Conservation (phyloP, 2,113 vertebrate species). For the Willisornis vidua region DNA sequence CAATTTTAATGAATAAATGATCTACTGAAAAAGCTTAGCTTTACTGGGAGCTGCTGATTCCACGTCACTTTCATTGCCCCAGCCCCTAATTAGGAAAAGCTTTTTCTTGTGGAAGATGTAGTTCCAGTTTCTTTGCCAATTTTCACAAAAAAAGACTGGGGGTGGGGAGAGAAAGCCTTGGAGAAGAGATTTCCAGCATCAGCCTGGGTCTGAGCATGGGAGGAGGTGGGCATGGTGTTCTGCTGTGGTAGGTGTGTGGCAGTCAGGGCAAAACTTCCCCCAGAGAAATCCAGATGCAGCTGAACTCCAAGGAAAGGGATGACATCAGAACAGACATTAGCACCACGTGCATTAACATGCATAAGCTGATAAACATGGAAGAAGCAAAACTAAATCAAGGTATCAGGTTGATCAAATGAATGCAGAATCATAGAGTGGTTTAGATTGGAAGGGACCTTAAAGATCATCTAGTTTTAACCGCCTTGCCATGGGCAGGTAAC, state of each 20-base stretch:
- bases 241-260: fast-evolving
- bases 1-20: not conserved
- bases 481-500: fast-evolving
- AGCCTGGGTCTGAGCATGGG: fast-evolving
- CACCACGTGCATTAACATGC: too few species aligned
- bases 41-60: not conserved
- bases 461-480: not conserved
- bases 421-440: not conserved
- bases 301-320: not conserved
- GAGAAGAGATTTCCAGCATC: not conserved
- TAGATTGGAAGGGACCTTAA: not conserved
- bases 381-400: not conserved
- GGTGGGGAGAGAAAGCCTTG: not conserved
- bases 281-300: not conserved
- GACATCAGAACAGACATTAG: not conserved
- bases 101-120: not conserved
- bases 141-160: not conserved
- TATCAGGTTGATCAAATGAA: not conserved
- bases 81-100: not conserved
- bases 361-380: not conserved
- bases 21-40: not conserved
- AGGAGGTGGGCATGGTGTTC: not conserved
- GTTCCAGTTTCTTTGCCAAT: not conserved
- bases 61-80: not conserved
- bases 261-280: not conserved